These are phyloP conservation scores for Phaethon lepturus DNA, from an alignment of 2,113 vertebrate genomes.

Conservation along the genomic window DNA sequence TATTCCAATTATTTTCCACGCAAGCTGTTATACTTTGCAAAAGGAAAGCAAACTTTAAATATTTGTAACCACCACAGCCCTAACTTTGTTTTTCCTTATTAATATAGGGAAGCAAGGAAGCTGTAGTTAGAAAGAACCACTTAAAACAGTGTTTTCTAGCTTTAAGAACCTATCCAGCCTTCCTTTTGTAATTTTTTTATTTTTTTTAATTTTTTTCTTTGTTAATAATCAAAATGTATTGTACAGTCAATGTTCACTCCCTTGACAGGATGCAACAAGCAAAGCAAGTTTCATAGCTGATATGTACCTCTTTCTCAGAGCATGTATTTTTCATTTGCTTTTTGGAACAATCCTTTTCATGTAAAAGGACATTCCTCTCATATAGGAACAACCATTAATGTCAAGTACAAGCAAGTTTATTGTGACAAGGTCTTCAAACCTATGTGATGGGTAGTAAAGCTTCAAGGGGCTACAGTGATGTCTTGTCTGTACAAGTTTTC, in stretches of 20 bases:
- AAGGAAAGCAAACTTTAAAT: background rate
- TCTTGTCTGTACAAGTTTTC: background rate
- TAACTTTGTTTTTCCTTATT: background rate
- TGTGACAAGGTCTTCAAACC: conserved; percentile 22
- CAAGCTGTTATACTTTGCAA: background rate
- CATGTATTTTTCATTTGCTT: background rate
- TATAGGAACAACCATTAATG: background rate
- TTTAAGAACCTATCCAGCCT: background rate
- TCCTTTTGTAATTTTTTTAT: too few species aligned
- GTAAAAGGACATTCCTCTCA: background rate
- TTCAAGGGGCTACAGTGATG: background rate
- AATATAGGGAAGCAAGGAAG: background rate
- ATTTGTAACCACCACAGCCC: background rate
- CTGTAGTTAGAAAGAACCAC: background rate
- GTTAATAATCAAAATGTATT: background rate
- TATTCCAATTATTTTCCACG: background rate
- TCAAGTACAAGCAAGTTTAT: background rate
- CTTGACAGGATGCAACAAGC: background rate
- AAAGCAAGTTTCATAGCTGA: background rate
- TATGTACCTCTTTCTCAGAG: background rate
- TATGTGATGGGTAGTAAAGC: background rate
- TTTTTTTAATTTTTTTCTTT: background rate
- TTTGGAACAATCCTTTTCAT: background rate
- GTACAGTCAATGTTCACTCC: background rate
- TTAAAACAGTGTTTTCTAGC: background rate